phyloP scores from a whole-genome alignment of 2,888 invertebrate genomes.

The Diaperis boleti region DNA sequence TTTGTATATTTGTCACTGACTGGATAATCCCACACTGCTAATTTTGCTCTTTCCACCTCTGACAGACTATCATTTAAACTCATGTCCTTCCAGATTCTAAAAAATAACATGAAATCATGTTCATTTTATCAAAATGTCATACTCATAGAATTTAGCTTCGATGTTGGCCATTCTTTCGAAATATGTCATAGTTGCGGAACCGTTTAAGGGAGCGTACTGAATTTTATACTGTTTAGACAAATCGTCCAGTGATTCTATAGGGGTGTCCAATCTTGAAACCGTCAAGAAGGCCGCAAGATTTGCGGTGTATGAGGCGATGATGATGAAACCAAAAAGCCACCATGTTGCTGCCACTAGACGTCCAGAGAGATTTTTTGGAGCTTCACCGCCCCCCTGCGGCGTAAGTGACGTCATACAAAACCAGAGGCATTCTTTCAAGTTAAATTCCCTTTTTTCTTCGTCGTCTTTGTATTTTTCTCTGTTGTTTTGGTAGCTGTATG shows the following conservation, averaged over 20 bases:
- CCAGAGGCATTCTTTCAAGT: conserved; percentile 96
- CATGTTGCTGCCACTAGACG: conserved; percentile 96
- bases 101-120: conserved; percentile 45
- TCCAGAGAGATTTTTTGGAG: conserved; percentile 95
- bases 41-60: conserved; percentile 89
- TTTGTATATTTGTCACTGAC: conserved; percentile 98
- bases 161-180: conserved; percentile 97
- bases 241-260: conserved; percentile 94
- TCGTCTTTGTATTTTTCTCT: conserved; percentile 92
- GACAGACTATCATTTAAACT: conserved; percentile 93
- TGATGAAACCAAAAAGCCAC: conserved; percentile 99
- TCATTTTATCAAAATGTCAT: conserved; percentile 49
- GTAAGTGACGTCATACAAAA: conserved; percentile 99
- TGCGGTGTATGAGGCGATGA: conserved; percentile 98
- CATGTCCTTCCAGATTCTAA: conserved; percentile 98
- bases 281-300: conserved; percentile 98
- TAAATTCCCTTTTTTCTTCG: conserved; percentile 94
- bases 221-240: conserved; percentile 93
- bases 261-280: conserved; percentile 91
- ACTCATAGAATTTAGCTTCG: conserved; percentile 95
- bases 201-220: conserved; percentile 91
- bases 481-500: conserved; percentile 96
- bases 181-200: conserved; percentile 92
- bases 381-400: conserved; percentile 95
- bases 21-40: conserved; percentile 99